Evolutionary conservation across 2,888 invertebrate species (phyloP).

Genomic region (Aporophyla nigra): DNA sequence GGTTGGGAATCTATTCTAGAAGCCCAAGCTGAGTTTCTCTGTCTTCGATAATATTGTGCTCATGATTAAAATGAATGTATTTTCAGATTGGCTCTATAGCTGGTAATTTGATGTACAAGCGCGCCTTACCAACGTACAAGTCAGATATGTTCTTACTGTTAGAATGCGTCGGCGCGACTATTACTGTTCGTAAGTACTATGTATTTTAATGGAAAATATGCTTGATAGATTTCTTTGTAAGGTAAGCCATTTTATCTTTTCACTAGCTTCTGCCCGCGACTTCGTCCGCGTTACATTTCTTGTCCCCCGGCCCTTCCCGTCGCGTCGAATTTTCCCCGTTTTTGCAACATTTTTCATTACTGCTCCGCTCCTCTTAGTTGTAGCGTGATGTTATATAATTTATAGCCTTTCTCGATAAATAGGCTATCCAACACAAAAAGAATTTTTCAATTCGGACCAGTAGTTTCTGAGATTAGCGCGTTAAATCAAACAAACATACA

Average conservation of each 20-base stretch:
- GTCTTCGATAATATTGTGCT: background rate
- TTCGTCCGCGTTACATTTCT: too few relatives aligned
- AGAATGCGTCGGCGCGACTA: conserved; percentile 88
- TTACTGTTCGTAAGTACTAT: conserved; percentile 88
- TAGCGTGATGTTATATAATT: too few relatives aligned
- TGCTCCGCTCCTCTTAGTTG: too few relatives aligned
- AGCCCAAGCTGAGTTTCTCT: background rate
- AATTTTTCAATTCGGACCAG: too few relatives aligned
- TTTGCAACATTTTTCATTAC: too few relatives aligned
- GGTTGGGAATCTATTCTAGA: background rate
- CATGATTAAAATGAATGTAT: conserved; percentile 6
- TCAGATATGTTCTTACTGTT: conserved; percentile 92
- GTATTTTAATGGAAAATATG: background rate
- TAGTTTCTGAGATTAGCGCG: too few relatives aligned
- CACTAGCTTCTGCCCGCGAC: too few relatives aligned
- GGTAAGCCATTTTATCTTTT: background rate
- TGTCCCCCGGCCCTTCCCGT: too few relatives aligned
- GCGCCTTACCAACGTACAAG: conserved; percentile 91
- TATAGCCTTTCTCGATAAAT: too few relatives aligned
- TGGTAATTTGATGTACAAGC: conserved; percentile 93
- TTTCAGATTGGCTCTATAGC: conserved; percentile 92
- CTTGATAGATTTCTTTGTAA: background rate
- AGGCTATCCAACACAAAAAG: too few relatives aligned
- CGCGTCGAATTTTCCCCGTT: too few relatives aligned
- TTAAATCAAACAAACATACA: too few relatives aligned